phyloP scores from a whole-genome alignment of 2,797 vertebrate species.

The Psittacula echo region DNA sequence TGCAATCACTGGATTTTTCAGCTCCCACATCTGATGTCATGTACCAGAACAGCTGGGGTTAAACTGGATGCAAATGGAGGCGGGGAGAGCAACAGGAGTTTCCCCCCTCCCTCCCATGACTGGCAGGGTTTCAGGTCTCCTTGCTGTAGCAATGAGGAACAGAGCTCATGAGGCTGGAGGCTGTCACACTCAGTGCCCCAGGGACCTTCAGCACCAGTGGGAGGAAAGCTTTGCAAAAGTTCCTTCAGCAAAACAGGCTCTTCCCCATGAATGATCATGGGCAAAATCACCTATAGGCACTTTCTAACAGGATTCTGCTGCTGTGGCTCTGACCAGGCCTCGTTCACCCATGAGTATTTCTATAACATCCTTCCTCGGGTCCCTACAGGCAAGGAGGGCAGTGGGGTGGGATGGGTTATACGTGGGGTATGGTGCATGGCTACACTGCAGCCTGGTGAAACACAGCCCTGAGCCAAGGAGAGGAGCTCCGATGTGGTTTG shows the following conservation, averaged over 20 bases:
- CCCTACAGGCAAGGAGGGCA: background rate
- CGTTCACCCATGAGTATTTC: background rate
- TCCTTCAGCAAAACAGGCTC: background rate
- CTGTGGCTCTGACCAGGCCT: background rate
- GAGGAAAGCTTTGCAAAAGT: background rate
- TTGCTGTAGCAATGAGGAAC: background rate
- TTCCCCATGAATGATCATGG: background rate
- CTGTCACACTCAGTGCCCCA: background rate
- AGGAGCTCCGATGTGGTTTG: background rate
- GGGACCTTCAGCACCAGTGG: fast-evolving
- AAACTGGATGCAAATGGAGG: background rate
- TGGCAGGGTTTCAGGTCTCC: background rate
- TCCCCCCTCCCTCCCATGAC: background rate
- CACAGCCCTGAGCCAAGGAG: background rate
- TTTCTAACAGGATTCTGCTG: background rate
- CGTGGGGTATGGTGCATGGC: too few relatives aligned
- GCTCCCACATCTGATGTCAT: background rate
- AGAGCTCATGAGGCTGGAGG: background rate
- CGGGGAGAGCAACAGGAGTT: background rate
- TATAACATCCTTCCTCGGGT: background rate
- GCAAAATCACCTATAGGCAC: background rate
- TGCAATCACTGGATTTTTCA: background rate
- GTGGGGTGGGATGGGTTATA: too few relatives aligned
- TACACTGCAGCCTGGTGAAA: background rate
- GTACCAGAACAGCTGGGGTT: background rate